phyloP scores from a whole-genome alignment of 2,113 vertebrate species.

The Rhynchopsitta pachyrhyncha region DNA sequence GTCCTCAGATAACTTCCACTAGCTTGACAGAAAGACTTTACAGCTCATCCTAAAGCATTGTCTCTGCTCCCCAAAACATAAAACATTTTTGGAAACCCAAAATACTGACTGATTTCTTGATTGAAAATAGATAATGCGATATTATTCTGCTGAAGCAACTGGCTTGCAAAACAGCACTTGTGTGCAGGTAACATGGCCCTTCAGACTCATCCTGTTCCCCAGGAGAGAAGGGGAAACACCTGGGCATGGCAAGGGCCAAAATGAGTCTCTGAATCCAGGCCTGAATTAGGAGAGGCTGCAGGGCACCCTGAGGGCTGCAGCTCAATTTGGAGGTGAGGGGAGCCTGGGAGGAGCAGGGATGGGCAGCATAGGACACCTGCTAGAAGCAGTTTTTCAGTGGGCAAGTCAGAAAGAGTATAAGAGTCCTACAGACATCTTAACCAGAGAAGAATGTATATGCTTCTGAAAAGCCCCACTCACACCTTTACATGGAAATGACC shows the following conservation, averaged over 20 bases:
- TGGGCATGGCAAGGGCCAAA: not conserved
- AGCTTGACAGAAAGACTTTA: not conserved
- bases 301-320: fast-evolving
- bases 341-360: not conserved
- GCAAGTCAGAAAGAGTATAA: not conserved
- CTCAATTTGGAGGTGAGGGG: not conserved
- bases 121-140: not conserved
- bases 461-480: not conserved
- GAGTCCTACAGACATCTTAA: not conserved
- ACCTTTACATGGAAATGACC: not conserved
- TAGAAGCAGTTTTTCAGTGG: not conserved
- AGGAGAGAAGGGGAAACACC: fast-evolving
- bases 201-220: not conserved
- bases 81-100: not conserved
- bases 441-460: not conserved
- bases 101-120: not conserved
- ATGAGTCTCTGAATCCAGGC: fast-evolving
- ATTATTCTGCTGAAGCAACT: not conserved
- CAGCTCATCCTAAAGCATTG: not conserved
- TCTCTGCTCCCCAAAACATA: not conserved
- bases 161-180: not conserved
- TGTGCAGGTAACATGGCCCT: fast-evolving
- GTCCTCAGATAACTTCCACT: not conserved
- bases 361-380: not conserved
- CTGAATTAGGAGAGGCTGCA: not conserved